Conservation (phyloP, 2,888 invertebrate genomes). For the Meteorus cinctellus region DNA sequence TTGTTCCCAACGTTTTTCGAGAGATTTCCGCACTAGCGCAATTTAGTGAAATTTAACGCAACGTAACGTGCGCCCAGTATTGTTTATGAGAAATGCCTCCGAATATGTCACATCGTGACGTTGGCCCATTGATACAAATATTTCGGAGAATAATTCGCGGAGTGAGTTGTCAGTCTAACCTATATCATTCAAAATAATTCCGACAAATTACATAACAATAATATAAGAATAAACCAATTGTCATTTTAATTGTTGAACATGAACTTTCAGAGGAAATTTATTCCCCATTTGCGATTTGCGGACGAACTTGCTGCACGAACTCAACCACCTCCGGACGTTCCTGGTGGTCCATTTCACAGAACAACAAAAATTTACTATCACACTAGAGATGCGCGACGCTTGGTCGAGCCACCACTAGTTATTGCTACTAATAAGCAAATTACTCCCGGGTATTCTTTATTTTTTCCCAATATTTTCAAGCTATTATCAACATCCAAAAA, state of each 20-base stretch:
- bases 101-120: slow-evolving; percentile 42
- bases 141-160: slow-evolving; percentile 37
- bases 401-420: slow-evolving; percentile 81
- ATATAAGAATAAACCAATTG: background rate
- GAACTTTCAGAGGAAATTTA: slow-evolving; percentile 76
- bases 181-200: background rate
- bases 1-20: too few species aligned
- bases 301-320: slow-evolving; percentile 82
- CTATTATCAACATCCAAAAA: slow-evolving; percentile 5
- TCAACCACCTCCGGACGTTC: slow-evolving; percentile 87
- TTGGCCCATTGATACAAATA: slow-evolving; percentile 34
- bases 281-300: slow-evolving; percentile 80
- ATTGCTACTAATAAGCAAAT: slow-evolving; percentile 73
- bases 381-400: slow-evolving; percentile 86
- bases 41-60: background rate
- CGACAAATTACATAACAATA: background rate
- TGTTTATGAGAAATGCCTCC: slow-evolving; percentile 35
- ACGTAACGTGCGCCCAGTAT: too few species aligned
- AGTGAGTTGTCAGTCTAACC: slow-evolving; percentile 32
- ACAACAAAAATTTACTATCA: slow-evolving; percentile 89
- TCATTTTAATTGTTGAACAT: background rate
- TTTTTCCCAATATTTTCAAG: background rate
- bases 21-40: too few species aligned
- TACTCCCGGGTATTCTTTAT: slow-evolving; percentile 71
- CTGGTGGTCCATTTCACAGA: slow-evolving; percentile 87